These are phyloP conservation scores for Epizoanthus ramosus DNA, from an alignment of 92 coral and sea anemone species.

Conservation along the genomic window DNA sequence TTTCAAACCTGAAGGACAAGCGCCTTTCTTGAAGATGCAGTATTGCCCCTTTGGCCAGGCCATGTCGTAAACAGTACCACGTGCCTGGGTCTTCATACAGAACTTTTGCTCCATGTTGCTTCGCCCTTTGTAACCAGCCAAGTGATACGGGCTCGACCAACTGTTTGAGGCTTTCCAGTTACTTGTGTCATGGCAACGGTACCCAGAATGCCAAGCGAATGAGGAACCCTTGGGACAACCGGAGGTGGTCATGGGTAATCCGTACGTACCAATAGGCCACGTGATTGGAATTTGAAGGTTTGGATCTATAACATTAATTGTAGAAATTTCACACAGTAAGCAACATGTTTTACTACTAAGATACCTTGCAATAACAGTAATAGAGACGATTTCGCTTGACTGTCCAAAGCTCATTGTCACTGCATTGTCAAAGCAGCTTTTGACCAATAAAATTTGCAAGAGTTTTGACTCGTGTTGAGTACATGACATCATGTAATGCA, in stretches of 20 bases:
- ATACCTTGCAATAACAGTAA: too few species aligned
- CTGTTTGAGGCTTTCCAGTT: neutral
- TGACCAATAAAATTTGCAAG: too few species aligned
- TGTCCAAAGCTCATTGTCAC: too few species aligned
- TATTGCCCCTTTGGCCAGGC: constrained; percentile 50
- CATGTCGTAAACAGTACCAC: neutral
- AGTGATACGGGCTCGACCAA: constrained; percentile 49
- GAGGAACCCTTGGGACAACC: constrained; percentile 52
- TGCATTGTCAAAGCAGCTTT: too few species aligned
- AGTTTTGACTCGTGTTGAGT: too few species aligned
- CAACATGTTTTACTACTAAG: too few species aligned
- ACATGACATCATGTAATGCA: too few species aligned
- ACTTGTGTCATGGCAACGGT: constrained; percentile 55
- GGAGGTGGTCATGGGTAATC: constrained; percentile 53
- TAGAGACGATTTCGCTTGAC: too few species aligned
- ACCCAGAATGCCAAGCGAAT: constrained; percentile 52
- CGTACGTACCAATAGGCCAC: constrained; percentile 67
- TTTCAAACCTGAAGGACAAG: too few species aligned
- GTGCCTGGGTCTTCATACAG: constrained; percentile 55
- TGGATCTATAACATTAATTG: neutral
- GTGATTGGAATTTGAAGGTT: constrained; percentile 43
- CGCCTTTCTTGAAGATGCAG: constrained; percentile 56
- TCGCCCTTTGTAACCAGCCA: constrained; percentile 1
- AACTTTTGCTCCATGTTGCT: constrained; percentile 49
- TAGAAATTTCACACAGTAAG: too few species aligned